These are phyloP conservation scores for Callocephalon fimbriatum DNA, from an alignment of 2,113 vertebrate genomes.

Conservation along the genomic window DNA sequence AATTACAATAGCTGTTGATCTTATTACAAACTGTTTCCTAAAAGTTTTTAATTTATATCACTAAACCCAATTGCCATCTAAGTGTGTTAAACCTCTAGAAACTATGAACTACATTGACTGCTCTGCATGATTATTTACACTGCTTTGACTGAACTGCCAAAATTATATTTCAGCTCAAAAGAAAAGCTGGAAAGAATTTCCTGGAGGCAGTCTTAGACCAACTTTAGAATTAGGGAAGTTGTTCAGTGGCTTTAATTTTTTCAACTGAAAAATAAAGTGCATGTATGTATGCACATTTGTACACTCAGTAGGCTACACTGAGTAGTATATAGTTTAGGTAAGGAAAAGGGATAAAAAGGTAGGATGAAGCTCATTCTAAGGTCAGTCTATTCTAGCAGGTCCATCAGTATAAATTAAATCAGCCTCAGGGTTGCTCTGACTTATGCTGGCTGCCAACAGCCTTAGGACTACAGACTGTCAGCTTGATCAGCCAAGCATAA, in stretches of 20 bases:
- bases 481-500: not conserved
- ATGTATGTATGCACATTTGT: not conserved
- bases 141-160: not conserved
- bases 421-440: not conserved
- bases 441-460: slow-evolving; percentile 23
- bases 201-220: slow-evolving; percentile 21
- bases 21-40: not conserved
- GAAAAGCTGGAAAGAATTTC: not conserved
- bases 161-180: not conserved
- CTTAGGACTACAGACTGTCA: not conserved
- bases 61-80: not conserved
- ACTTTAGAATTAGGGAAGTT: not conserved
- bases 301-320: not conserved
- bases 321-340: not conserved
- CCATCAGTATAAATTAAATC: slow-evolving; percentile 45
- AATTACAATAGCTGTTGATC: not conserved
- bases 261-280: not conserved
- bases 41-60: not conserved
- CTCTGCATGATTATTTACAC: not conserved
- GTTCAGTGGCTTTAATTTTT: not conserved
- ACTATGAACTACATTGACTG: not conserved
- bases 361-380: slow-evolving; percentile 17
- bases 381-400: slow-evolving; percentile 11
- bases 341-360: not conserved
- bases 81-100: not conserved